These are phyloP conservation scores for Microctenopoma stevenorrisi DNA, from an alignment of 2,797 vertebrate species.

Conservation along the genomic window DNA sequence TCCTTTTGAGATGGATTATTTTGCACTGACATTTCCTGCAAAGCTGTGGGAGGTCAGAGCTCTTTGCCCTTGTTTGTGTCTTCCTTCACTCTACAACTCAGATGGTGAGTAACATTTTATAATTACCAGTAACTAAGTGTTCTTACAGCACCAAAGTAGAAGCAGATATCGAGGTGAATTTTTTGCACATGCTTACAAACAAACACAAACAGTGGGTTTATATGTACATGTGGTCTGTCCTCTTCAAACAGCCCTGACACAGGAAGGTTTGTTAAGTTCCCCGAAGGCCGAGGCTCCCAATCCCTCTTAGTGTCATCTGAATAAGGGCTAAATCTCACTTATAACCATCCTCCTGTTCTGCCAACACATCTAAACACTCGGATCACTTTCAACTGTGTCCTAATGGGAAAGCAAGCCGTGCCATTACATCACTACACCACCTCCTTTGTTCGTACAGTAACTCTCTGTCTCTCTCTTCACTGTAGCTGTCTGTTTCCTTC, in stretches of 20 bases:
- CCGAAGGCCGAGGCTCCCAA: slow-evolving; percentile 62
- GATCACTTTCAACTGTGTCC: slow-evolving; percentile 74
- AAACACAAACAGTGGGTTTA: neutral
- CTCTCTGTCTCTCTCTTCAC: slow-evolving; percentile 31
- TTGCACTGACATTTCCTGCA: slow-evolving; percentile 19
- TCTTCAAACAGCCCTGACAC: slow-evolving; percentile 15
- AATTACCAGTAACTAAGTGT: neutral
- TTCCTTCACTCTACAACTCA: neutral
- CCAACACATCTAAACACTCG: slow-evolving; percentile 72
- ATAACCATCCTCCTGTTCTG: slow-evolving; percentile 68
- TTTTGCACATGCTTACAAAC: slow-evolving; percentile 2
- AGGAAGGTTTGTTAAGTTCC: slow-evolving; percentile 52
- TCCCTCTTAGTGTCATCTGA: slow-evolving; percentile 76
- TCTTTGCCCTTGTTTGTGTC: slow-evolving; percentile 3
- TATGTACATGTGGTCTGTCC: neutral
- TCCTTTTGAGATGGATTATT: slow-evolving; percentile 28
- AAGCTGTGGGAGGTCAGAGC: neutral
- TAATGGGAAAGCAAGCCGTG: slow-evolving; percentile 63
- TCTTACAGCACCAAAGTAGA: neutral
- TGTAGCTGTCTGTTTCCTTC: slow-evolving; percentile 41
- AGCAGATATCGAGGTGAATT: neutral
- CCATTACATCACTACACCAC: slow-evolving; percentile 68
- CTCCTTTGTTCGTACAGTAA: slow-evolving; percentile 35
- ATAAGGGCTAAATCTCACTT: slow-evolving; percentile 77
- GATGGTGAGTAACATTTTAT: neutral